Base-by-base conservation (phyloP, 2,113 vertebrate genomes). In the Todiramphus chloris region DNA sequence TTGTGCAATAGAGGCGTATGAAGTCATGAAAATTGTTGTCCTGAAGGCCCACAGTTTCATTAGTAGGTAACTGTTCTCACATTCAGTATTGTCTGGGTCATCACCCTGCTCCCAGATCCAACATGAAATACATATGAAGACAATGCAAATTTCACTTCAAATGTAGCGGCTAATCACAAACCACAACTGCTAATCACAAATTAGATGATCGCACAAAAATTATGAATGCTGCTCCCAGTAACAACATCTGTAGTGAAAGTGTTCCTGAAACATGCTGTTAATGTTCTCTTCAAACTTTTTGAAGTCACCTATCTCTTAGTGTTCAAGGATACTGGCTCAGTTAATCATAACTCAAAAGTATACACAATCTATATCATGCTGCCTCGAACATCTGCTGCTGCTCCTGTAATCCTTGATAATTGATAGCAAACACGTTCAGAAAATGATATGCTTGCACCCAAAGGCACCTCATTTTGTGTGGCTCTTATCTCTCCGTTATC, bases 371-470 rank as follows among this genome's bases (percentile, higher is more conserved):
- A 55, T 75, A 93, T 73, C 96, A 94, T 28, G 94, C 95, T 96
- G 93, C 85, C 92, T 95, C 0, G 2, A 94, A 96, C 94, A 96
- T 95, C 96, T 97, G 95, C 82, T 96, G 85, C 86, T 94, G 85
- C 86, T 94, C 67, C 72, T 94, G 82, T 46, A 92, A 91, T 74
- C 55, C 72, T 66, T 48, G 80, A 77, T 91, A 97, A 94, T 87
- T 93, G 80, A 94, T 55, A 51, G 31, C 60, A 96, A 93, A 90
- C 94, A 83, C 87, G 89, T 83, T 86, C 76, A 90, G 86, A 83
- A 95, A 89, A 92, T 66, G 0, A 58, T 28, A 93, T 8, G 55
- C 55, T 59, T 44, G 53, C 68, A 91, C 24, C 70, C 83, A 90
- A 87, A 93, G 80, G 83, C 76, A 91, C 31, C 60, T 95, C 59